Percentiles rank a stretch among this genome's conserved stretches.
These are phyloP conservation scores for Drosophila engyochracea DNA, from an alignment of 2,888 invertebrate genomes.

Conservation along the genomic window DNA sequence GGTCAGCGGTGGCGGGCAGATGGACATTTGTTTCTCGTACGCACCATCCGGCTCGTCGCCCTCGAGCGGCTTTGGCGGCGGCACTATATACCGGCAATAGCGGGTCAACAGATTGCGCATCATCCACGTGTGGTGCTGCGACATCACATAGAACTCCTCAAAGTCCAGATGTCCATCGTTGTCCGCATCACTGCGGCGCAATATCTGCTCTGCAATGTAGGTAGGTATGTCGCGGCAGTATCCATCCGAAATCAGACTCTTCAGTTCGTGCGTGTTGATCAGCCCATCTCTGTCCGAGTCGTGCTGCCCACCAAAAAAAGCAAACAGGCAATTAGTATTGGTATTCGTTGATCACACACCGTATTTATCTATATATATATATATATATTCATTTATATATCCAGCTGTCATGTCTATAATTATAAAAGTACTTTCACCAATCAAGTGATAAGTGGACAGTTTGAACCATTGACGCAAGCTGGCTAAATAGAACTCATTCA, in stretches of 20 bases:
- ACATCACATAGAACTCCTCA: slow-evolving; percentile 89
- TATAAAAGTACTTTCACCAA: neutral
- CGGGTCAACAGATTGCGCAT: slow-evolving; percentile 80
- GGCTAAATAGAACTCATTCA: neutral
- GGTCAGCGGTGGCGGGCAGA: slow-evolving; percentile 96
- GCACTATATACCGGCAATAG: slow-evolving; percentile 83
- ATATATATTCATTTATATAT: neutral
- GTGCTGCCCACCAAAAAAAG: slow-evolving; percentile 86
- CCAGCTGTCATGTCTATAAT: neutral
- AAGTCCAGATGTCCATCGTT: slow-evolving; percentile 88
- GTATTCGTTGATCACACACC: neutral
- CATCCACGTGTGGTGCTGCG: slow-evolving; percentile 86
- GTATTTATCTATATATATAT: neutral
- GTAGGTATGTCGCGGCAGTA: slow-evolving; percentile 88
- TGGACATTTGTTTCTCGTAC: slow-evolving; percentile 96
- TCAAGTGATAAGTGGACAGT: neutral
- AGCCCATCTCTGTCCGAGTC: slow-evolving; percentile 90
- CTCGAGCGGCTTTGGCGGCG: slow-evolving; percentile 82
- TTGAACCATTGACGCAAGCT: neutral
- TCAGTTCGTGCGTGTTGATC: slow-evolving; percentile 89
- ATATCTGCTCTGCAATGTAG: slow-evolving; percentile 89
- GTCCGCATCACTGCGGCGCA: slow-evolving; percentile 88
- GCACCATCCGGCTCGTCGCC: slow-evolving; percentile 88
- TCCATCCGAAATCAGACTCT: slow-evolving; percentile 81
- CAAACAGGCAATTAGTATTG: neutral